Base-by-base conservation (phyloP, 2,888 invertebrate species). In the Doris montereyensis region DNA sequence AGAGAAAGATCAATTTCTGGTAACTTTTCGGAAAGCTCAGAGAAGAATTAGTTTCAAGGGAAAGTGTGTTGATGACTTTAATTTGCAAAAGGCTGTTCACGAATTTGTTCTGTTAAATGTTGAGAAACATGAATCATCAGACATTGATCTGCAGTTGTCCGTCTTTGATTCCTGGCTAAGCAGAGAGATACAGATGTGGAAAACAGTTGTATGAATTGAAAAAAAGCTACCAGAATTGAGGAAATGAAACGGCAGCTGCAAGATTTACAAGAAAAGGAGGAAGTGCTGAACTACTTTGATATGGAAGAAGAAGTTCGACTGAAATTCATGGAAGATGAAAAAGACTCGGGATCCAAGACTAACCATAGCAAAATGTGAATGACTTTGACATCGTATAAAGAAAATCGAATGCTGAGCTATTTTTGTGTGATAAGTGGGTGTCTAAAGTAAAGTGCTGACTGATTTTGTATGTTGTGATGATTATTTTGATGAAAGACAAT, bases 251-350 rank as follows among this genome's bases (percentile, higher is more conserved):
- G 76, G 17, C 86, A 85, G 79, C 70, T 89, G n/a, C 78, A 82
- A 52, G 84, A 84, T 13, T 52, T 89, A n/a, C 85, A 87, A 68
- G 84, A 87, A 76, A 87, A 86, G 52, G 89, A 90, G 79, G 88
- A 90, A 74, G 67, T 87, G 52, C 76, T 89, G 67, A 81, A 85
- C 2, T 89, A 85, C 77, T 90, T 88, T 83, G 88, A 88, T 34
- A 74, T 85, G 62, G 68, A 84, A 67, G 83, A 86, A 30, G 77
- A 87, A 73, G 84, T 90, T 32, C 32, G 74, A 2, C 26, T 83
- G 4, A 77, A 26, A 28, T 76, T 79, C 34, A 34, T 76, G 3
- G 76, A 79, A 1, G 79, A 79, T 52, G 79, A 79, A n/a, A n/a
- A n/a, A n/a, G n/a, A n/a, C n/a, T n/a, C n/a, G n/a, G n/a, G n/a